phyloP scores from a whole-genome alignment of 1,140 invertebrate genomes.

The Matsumurasca onukii region DNA sequence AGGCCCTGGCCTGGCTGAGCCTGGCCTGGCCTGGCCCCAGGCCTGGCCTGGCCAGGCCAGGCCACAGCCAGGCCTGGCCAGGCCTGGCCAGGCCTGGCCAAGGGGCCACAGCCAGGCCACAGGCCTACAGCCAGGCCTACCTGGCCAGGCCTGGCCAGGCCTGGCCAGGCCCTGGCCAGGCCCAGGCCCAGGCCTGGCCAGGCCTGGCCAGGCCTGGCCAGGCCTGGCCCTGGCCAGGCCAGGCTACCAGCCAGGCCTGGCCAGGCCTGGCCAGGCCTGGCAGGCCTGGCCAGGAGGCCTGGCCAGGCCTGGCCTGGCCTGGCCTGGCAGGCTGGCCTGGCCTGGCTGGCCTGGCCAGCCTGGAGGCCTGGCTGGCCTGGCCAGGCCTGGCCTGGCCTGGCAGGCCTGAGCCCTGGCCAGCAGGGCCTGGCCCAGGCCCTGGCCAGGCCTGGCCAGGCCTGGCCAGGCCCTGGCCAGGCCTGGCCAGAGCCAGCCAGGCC shows the following conservation, averaged over 20 bases:
- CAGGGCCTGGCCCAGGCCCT: no score
- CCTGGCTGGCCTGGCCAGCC: constrained; percentile 16
- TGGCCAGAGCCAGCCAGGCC: no score
- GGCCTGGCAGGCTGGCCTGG: neutral
- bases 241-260: constrained; percentile 2
- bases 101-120: no score
- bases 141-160: neutral
- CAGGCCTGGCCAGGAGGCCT: neutral
- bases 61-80: neutral
- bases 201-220: constrained; percentile 5
- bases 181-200: constrained; percentile 1
- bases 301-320: neutral
- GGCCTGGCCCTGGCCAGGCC: constrained; percentile 4
- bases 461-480: neutral
- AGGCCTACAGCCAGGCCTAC: neutral
- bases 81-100: constrained; percentile 3
- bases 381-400: constrained; percentile 2
- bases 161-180: constrained; percentile 3
- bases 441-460: no score
- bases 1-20: no score
- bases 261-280: constrained; percentile 13
- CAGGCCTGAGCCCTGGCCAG: neutral
- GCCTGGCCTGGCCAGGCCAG: neutral
- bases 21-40: no score
- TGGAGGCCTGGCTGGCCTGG: constrained; percentile 7